Evolutionary conservation across 2,888 invertebrate genomes (phyloP).

Genomic region (Lycocerus yunnanus): DNA sequence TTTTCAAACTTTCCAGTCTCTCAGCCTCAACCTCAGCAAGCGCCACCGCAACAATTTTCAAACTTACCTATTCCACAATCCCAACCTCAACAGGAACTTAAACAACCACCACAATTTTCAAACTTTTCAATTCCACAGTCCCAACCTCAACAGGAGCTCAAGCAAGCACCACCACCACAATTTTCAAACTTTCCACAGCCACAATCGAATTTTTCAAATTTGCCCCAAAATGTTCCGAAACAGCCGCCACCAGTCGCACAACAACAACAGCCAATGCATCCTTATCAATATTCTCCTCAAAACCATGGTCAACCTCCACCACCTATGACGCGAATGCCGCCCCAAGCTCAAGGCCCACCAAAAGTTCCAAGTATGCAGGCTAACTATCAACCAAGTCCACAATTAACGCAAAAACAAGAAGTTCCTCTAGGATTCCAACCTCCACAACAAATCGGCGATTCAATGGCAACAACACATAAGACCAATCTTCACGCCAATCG

Average conservation of each 20-base stretch:
- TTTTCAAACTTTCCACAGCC: background rate
- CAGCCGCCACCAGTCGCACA: background rate
- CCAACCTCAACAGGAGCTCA: background rate
- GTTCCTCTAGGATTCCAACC: background rate
- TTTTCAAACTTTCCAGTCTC: background rate
- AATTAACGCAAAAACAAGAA: background rate
- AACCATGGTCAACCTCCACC: background rate
- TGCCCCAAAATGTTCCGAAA: background rate
- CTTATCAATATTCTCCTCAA: background rate
- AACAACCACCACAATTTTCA: background rate
- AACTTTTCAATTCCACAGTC: background rate
- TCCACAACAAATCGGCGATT: background rate
- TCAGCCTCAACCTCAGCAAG: background rate
- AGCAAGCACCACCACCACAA: background rate
- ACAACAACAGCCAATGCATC: background rate
- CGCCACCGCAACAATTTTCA: background rate
- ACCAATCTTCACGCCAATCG: slow-evolving; percentile 34
- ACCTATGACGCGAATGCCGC: background rate
- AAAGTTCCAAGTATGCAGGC: background rate
- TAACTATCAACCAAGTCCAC: background rate
- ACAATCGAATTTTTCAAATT: background rate
- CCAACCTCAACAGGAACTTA: background rate
- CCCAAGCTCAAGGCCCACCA: background rate
- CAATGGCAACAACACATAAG: background rate
- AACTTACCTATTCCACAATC: background rate